A percentile compares a stretch with the other conserved stretches of the same genome.
Conservation (phyloP, 2,888 invertebrate genomes). For the Ophion obscuratus region DNA sequence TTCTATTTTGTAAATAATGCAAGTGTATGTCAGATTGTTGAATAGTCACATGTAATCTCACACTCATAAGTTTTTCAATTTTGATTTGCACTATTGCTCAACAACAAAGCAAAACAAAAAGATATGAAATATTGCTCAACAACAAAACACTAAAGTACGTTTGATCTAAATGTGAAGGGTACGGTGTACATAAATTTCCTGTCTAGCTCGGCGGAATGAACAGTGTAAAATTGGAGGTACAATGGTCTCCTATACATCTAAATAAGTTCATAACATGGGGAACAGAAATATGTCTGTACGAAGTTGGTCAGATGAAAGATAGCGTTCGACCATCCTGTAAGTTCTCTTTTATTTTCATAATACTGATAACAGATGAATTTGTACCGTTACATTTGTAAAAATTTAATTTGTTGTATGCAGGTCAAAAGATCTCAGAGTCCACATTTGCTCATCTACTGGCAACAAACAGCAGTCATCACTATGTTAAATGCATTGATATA, state of each 20-base stretch:
- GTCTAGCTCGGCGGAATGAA: conserved; percentile 82
- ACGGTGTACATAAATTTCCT: background rate
- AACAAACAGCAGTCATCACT: conserved; percentile 90
- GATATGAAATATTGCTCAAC: background rate
- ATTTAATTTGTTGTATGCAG: conserved; percentile 82
- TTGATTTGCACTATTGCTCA: background rate
- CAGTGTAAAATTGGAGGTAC: conserved; percentile 90
- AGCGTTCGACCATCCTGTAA: conserved; percentile 84
- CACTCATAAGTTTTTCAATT: background rate
- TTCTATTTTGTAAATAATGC: background rate
- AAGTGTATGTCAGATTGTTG: background rate
- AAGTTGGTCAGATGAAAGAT: conserved; percentile 88
- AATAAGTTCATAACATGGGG: conserved; percentile 96
- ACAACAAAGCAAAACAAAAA: background rate
- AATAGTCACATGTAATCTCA: background rate
- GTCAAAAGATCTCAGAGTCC: conserved; percentile 88
- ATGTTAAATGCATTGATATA: conserved; percentile 94
- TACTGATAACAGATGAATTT: background rate
- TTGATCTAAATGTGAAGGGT: background rate
- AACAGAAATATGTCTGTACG: conserved; percentile 94
- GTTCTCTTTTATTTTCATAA: conserved; percentile 64
- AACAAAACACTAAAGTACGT: background rate
- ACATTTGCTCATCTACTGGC: conserved; percentile 89
- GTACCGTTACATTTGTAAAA: conserved; percentile 45
- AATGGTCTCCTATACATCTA: conserved; percentile 93